These are phyloP conservation scores for Brachylomia viminalis DNA, from an alignment of 2,888 invertebrate genomes.

Conservation along the genomic window DNA sequence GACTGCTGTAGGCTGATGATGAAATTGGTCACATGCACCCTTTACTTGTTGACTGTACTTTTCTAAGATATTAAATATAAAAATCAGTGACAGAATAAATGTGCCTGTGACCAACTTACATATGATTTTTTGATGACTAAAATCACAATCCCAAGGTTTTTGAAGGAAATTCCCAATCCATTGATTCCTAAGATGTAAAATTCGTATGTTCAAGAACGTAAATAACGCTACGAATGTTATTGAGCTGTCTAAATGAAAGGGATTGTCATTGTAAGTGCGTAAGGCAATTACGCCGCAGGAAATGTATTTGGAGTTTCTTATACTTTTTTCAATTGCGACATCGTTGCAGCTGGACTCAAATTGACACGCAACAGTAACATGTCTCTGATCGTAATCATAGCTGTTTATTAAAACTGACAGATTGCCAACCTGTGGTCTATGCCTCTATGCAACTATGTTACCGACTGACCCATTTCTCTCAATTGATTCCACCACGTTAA, in stretches of 20 bases:
- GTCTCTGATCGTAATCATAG: slow-evolving; percentile 7
- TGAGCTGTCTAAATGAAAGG: background rate
- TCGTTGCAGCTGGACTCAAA: background rate
- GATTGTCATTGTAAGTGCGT: too few relatives aligned
- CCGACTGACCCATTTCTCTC: slow-evolving; percentile 50
- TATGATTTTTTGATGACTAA: background rate
- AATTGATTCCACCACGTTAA: slow-evolving; percentile 33
- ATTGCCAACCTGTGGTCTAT: slow-evolving; percentile 18
- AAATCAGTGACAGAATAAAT: background rate
- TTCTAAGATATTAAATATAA: background rate
- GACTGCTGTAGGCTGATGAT: too few relatives aligned
- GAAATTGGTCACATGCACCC: background rate
- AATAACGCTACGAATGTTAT: background rate
- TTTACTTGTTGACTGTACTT: background rate
- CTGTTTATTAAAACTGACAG: slow-evolving; percentile 43
- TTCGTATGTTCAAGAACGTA: background rate
- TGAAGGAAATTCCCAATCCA: background rate
- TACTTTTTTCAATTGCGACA: background rate
- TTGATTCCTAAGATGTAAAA: background rate
- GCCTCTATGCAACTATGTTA: background rate
- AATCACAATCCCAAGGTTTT: background rate
- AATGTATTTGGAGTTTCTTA: background rate
- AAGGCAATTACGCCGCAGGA: background rate
- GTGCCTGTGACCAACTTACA: background rate
- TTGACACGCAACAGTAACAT: slow-evolving; percentile 5